Evolutionary conservation across 2,113 vertebrate species (phyloP).

Genomic region (Bubo blakistoni): DNA sequence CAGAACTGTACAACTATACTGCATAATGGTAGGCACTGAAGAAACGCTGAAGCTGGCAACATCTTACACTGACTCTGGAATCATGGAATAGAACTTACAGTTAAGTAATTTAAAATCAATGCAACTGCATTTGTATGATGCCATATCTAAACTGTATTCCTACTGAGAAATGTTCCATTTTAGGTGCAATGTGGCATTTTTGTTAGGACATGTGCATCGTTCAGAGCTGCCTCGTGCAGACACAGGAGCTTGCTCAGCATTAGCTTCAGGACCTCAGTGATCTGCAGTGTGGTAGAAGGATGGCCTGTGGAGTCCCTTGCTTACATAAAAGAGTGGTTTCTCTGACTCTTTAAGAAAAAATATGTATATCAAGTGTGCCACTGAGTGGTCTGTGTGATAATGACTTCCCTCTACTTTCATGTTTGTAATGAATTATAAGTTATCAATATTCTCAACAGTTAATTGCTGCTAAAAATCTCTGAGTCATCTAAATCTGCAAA

Average conservation of each 20-base stretch:
- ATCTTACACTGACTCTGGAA: not conserved
- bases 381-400: not conserved
- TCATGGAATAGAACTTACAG: not conserved
- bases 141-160: not conserved
- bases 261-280: not conserved
- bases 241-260: not conserved
- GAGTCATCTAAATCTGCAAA: not conserved
- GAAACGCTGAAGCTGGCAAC: not conserved
- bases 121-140: not conserved
- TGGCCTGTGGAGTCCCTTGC: not conserved
- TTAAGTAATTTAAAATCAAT: not conserved
- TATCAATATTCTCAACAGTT: not conserved
- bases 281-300: not conserved
- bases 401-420: not conserved
- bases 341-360: not conserved
- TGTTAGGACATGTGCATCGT: not conserved
- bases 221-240: not conserved
- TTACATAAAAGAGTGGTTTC: not conserved
- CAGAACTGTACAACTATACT: not conserved
- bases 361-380: not conserved
- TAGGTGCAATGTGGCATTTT: not conserved
- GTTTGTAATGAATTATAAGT: not conserved
- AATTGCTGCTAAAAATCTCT: not conserved
- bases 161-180: not conserved
- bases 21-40: not conserved